Base-by-base conservation (phyloP, 2,797 vertebrate species). In the Threskiornis aethiopicus region DNA sequence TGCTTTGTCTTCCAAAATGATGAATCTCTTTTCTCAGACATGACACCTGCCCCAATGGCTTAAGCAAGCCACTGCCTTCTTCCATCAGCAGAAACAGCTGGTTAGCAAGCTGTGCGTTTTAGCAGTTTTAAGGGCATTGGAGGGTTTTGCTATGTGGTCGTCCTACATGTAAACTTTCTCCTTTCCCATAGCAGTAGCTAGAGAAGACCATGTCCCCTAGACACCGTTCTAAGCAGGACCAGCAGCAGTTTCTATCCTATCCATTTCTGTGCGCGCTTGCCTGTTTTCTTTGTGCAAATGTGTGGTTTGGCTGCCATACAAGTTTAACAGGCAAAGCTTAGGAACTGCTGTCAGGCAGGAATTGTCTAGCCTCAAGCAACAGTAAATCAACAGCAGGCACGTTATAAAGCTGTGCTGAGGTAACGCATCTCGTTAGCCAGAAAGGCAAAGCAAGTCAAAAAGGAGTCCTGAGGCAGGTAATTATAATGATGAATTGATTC, bases 381-480 rank as follows among this genome's bases (percentile, higher is more conserved):
- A 76, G 52, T 95, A 95, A 96, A 91, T 92, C 94, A 95, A 6
- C 81, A 89, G 75, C 57, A 82, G 61, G 59, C 70, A 5, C 29
- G 65, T 89, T 77, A 55, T 79, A 91, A 87, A 96, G 84, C 86
- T 64, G 39, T 41, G 72, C 94, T 91, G 88, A 95, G 93, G 75
- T 94, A 97, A 96, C 10, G 0, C 75, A 78, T 79, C 85, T 69
- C 17, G 6, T 83, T 49, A 87, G 90, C 67, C 86, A 95, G 90
- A 84, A 77, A 66, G 76, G 90, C 86, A 92, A 11, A 85, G 49
- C 11, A 7, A 93, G 88, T 93, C 54, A 87, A 64, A 96, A 91
- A 95, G 67, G 61, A 89, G 71, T 87, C 96, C 91, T n/a, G 76
- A 94, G 95, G 97, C 95, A 89, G 91, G 78, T 89, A 92, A 96